phyloP scores from a whole-genome alignment of 2,888 invertebrate genomes.

The Pristionchus arcanus region DNA sequence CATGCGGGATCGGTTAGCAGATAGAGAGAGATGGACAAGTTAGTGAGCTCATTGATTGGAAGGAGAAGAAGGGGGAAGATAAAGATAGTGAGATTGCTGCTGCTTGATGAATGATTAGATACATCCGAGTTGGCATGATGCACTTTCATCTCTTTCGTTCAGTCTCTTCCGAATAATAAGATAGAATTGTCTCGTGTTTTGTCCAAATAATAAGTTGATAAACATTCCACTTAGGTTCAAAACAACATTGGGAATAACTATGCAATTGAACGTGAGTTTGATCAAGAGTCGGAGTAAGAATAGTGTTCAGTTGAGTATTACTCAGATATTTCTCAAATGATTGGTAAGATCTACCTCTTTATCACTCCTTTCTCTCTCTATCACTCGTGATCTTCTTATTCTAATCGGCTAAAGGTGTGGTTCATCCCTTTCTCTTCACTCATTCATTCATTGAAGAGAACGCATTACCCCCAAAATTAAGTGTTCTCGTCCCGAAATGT shows the following conservation, averaged over 20 bases:
- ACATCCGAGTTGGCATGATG: slow-evolving; percentile 45
- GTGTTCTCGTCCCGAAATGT: not conserved
- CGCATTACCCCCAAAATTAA: not conserved
- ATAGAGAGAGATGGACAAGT: slow-evolving; percentile 47
- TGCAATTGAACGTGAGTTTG: too few species aligned
- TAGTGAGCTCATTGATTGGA: slow-evolving; percentile 49
- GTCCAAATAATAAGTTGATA: too few species aligned
- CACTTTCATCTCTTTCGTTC: slow-evolving; percentile 19
- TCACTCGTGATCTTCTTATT: slow-evolving; percentile 28
- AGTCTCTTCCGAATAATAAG: not conserved
- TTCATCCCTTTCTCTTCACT: not conserved
- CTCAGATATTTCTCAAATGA: not conserved
- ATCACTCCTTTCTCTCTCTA: not conserved
- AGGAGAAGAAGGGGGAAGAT: slow-evolving; percentile 41
- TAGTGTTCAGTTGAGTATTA: not conserved
- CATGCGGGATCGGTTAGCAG: slow-evolving; percentile 41
- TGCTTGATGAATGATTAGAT: slow-evolving; percentile 46
- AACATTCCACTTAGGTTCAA: too few species aligned
- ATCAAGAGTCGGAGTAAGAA: too few species aligned
- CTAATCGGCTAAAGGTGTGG: not conserved
- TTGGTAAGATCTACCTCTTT: slow-evolving; percentile 14
- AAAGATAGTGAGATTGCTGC: slow-evolving; percentile 38
- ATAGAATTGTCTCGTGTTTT: not conserved
- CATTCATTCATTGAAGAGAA: not conserved
- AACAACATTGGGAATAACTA: too few species aligned